Evolutionary conservation across 2,113 vertebrate species (phyloP).

Genomic region (Chunga burmeisteri): DNA sequence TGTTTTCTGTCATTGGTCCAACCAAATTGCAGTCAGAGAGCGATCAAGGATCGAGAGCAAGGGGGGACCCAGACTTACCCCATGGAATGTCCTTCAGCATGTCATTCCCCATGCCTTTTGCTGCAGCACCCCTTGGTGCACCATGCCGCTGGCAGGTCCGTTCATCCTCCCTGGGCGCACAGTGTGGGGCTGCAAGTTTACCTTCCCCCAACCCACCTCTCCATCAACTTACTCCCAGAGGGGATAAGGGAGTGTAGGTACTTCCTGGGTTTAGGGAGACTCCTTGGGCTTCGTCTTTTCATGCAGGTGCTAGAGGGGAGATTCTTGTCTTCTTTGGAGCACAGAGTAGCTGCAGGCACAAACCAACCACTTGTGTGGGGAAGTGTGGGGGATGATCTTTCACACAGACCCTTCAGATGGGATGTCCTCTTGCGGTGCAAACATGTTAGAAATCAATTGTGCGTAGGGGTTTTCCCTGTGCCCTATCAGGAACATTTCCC

Average conservation of each 20-base stretch:
- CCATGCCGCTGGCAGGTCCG: accelerated
- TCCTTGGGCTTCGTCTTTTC: neutral
- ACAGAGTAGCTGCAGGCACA: slow-evolving; percentile 40
- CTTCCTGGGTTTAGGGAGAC: neutral
- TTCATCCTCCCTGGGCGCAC: neutral
- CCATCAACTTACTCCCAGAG: neutral
- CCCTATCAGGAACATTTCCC: neutral
- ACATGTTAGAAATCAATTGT: neutral
- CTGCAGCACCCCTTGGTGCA: neutral
- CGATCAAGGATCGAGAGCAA: neutral
- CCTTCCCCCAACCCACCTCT: neutral
- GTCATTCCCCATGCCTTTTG: neutral
- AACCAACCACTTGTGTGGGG: slow-evolving; percentile 36
- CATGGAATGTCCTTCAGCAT: neutral
- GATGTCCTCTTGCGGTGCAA: neutral
- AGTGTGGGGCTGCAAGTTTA: neutral
- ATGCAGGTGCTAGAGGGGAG: slow-evolving; percentile 9
- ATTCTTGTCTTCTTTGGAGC: slow-evolving; percentile 41
- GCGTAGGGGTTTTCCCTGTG: slow-evolving; percentile 12
- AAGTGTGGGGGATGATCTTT: slow-evolving; percentile 38
- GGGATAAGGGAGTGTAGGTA: neutral
- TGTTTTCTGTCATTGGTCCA: neutral
- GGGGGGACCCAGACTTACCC: neutral
- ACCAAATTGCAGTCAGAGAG: neutral
- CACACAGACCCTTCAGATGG: slow-evolving; percentile 17